These are phyloP conservation scores for Congeria kusceri DNA, from an alignment of 2,888 invertebrate genomes.

Conservation along the genomic window DNA sequence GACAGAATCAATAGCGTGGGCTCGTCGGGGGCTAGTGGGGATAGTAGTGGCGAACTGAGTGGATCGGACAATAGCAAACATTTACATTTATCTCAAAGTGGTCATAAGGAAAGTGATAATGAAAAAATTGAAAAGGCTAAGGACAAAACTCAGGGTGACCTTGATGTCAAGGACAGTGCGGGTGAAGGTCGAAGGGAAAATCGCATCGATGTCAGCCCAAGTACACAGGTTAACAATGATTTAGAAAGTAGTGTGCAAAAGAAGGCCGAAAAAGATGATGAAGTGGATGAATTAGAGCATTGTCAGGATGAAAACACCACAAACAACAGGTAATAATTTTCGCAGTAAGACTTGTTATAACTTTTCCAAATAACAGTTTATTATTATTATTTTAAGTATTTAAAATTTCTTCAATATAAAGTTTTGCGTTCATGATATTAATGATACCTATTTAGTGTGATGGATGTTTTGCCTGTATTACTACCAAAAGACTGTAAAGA, in stretches of 20 bases:
- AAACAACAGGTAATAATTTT: neutral
- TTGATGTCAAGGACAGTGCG: neutral
- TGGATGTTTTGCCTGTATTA: too few species aligned
- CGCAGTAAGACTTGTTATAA: too few species aligned
- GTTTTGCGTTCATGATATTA: too few species aligned
- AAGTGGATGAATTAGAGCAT: slow-evolving; percentile 8
- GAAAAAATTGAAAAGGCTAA: neutral
- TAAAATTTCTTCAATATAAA: too few species aligned
- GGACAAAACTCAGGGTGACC: neutral
- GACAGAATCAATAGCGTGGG: neutral
- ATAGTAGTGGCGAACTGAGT: neutral
- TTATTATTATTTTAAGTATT: too few species aligned
- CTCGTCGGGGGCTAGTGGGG: neutral
- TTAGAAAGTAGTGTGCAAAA: neutral
- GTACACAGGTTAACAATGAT: neutral
- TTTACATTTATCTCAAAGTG: too few species aligned
- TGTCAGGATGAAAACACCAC: slow-evolving; percentile 16
- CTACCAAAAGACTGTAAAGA: too few species aligned
- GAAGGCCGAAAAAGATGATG: neutral
- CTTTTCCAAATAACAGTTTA: too few species aligned
- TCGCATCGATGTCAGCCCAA: neutral
- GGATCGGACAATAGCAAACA: too few species aligned
- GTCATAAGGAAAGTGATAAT: too few species aligned
- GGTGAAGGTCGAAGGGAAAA: neutral
- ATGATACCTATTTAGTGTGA: too few species aligned